Evolutionary conservation across 1,140 invertebrate species (phyloP).

Genomic region (Lordiphosa mommai): DNA sequence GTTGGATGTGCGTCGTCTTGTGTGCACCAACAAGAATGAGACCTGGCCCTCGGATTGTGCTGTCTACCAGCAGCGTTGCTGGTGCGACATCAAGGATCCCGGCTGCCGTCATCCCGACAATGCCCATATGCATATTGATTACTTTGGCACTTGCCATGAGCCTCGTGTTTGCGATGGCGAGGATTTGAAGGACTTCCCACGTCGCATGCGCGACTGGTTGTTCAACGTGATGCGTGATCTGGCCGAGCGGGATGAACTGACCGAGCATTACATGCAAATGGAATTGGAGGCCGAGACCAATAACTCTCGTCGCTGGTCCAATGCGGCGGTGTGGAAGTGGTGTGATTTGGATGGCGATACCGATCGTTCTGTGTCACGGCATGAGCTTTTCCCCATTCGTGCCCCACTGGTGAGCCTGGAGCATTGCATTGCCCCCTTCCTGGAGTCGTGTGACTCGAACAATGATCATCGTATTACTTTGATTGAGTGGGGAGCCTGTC

Average conservation of each 20-base stretch:
- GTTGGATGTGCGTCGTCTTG: constrained; percentile 87
- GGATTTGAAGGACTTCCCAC: constrained; percentile 94
- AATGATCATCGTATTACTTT: constrained; percentile 94
- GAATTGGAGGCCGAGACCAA: constrained; percentile 93
- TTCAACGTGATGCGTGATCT: constrained; percentile 97
- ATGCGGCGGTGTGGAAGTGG: constrained; percentile 98
- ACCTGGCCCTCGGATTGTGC: constrained; percentile 96
- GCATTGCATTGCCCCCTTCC: constrained; percentile 96
- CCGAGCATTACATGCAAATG: constrained; percentile 91
- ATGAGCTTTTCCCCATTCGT: constrained; percentile 96
- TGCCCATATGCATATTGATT: constrained; percentile 95
- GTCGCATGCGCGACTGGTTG: constrained; percentile 97
- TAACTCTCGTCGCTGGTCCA: constrained; percentile 90
- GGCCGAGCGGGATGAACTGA: constrained; percentile 92
- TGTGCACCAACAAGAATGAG: constrained; percentile 96
- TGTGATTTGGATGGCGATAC: constrained; percentile 95
- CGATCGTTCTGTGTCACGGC: constrained; percentile 90
- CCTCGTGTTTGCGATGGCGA: constrained; percentile 88
- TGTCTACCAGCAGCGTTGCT: constrained; percentile 93
- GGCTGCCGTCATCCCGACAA: constrained; percentile 88
- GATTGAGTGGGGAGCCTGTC: constrained; percentile 94
- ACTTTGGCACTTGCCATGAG: constrained; percentile 91
- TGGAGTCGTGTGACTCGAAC: constrained; percentile 92
- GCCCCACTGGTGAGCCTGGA: constrained; percentile 95
- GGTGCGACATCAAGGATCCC: constrained; percentile 88